Percentiles rank a stretch among this genome's conserved stretches.
These are phyloP conservation scores for Oreochromis mossambicus DNA, from an alignment of 2,797 vertebrate species.

Conservation along the genomic window DNA sequence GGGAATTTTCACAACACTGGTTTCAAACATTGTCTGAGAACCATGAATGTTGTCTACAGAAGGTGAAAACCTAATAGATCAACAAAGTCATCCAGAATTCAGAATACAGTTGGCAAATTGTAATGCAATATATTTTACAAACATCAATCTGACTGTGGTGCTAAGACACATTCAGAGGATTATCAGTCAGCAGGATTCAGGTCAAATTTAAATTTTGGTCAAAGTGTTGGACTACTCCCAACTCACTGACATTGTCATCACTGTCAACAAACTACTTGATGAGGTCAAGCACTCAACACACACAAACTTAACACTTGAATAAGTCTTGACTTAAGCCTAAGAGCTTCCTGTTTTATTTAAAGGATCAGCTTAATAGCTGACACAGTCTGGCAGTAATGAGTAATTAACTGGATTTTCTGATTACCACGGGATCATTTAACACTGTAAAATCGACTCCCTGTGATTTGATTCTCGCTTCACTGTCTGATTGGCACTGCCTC, in stretches of 20 bases:
- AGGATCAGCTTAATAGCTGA: conserved; percentile 5
- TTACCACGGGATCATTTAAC: conserved; percentile 24
- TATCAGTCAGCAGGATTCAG: background rate
- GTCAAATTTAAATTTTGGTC: background rate
- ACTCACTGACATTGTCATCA: background rate
- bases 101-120: rapidly evolving
- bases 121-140: background rate
- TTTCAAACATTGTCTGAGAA: background rate
- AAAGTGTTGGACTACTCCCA: background rate
- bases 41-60: background rate
- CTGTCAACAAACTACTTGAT: background rate
- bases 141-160: background rate
- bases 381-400: conserved; percentile 24
- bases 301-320: background rate
- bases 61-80: background rate
- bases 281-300: conserved; percentile 3
- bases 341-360: conserved; percentile 10
- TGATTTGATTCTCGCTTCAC: background rate
- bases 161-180: background rate
- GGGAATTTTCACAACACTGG: background rate
- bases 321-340: background rate
- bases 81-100: background rate
- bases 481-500: conserved; percentile 8
- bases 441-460: background rate
- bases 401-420: conserved; percentile 38